Base-by-base conservation (phyloP, 2,797 vertebrate species). In the Lemur catta region DNA sequence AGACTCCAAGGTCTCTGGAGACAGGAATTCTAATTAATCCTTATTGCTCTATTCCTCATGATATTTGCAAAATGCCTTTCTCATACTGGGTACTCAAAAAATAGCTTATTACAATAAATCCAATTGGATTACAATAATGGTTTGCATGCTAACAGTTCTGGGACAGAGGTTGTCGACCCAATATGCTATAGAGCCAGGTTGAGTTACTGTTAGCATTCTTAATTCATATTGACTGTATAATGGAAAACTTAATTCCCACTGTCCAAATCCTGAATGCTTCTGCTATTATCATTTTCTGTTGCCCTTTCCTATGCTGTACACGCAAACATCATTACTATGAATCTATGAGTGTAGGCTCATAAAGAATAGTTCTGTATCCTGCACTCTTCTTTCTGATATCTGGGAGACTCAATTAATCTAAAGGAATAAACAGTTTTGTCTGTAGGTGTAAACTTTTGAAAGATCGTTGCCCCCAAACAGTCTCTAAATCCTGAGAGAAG, bases 401-500 rank as follows among this genome's bases (percentile, higher is more conserved):
- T 89, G 46, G 69, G 55, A 93, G 17, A 76, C 6, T 82, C 87
- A 59, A 11, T 85, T 76, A 86, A 93, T 84, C 12, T 80, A 52
- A 91, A 88, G 17, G 84, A 79, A 79, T 20, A 55, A 86, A 26
- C 20, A 10, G 30, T 91, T 85, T 72, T 69, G 41, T 93, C 28
- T 75, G 9, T 84, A 41, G 71, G n/a, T 94, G 67, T 50, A 72
- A 48, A 80, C 55, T 67, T 94, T 96, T 90, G 74, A 75, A 92
- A 92, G 7, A 93, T 72, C 69, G 30, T 57, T 89, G 20, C n/a
- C 35, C 57, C 46, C 18, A 94, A 92, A 75, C 41, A 82, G 59
- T 20, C 41, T 94, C 89, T 96, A 78, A 89, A 63, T 96, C 91
- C 59, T 91, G 80, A 94, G n/a, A 78, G 75, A 71, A 82, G 20